These are phyloP conservation scores for Magallana nippona DNA, from an alignment of 2,888 invertebrate genomes.

Conservation along the genomic window DNA sequence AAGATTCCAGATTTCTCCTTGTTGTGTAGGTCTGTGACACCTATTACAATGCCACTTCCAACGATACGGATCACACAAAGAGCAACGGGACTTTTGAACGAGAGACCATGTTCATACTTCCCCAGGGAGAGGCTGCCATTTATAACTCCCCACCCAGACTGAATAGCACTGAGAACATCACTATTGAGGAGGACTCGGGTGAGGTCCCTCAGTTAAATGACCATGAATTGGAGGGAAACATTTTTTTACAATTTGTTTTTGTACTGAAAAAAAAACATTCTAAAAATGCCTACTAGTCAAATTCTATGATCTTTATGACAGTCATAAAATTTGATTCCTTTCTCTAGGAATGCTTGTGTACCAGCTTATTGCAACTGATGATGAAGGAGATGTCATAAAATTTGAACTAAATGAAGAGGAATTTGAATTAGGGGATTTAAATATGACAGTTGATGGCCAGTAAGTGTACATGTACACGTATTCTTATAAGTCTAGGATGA, in stretches of 20 bases:
- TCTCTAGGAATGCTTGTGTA: constrained; percentile 39
- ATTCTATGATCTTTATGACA: too few species aligned
- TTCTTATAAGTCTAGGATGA: not conserved
- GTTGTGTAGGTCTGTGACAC: constrained; percentile 42
- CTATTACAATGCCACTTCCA: constrained; percentile 20
- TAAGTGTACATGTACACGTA: constrained; percentile 11
- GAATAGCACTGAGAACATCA: constrained; percentile 38
- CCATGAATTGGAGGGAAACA: too few species aligned
- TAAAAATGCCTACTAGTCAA: too few species aligned
- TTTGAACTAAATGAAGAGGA: constrained; percentile 33
- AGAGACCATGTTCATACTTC: constrained; percentile 54
- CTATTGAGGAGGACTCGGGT: constrained; percentile 54
- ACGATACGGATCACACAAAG: constrained; percentile 8
- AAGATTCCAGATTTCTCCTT: too few species aligned
- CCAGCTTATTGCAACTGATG: constrained; percentile 42
- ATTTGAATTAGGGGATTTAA: constrained; percentile 30
- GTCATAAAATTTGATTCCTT: not conserved
- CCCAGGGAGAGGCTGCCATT: constrained; percentile 44
- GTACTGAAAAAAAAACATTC: too few species aligned
- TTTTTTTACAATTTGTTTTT: not conserved
- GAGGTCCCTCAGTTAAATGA: not conserved
- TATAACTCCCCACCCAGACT: constrained; percentile 55
- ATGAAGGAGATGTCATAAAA: constrained; percentile 36
- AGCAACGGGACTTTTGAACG: constrained; percentile 5
- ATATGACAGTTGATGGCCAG: constrained; percentile 27